Evolutionary conservation across 2,113 vertebrate genomes (phyloP), one percentile per base, ranked within the genome.

Genomic region (Ictalurus furcatus): DNA sequence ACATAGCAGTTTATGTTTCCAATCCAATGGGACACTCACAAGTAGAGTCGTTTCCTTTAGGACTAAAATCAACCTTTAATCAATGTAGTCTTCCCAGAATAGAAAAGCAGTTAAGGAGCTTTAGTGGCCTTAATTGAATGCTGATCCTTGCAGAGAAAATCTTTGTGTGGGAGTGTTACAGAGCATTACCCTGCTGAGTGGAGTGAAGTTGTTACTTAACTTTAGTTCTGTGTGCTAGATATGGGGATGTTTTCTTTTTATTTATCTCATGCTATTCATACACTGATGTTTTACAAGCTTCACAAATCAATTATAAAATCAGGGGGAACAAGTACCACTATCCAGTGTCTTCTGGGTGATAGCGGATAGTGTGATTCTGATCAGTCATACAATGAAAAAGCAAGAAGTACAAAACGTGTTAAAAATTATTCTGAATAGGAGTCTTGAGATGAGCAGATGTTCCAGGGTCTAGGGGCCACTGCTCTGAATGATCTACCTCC

Each of bases 31-130:
- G 30, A 12, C 52, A 83, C 48, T 71, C 63, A 86, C 76, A 34
- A 7, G 61, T 58, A 19, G 23, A n/a, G 6, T 54, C 63, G 28
- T 87, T 87, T 91, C 54, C 19, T 78, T 65, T 21, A 80, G 52
- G 9, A 40, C 67, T 88, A 82, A 76, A n/a, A 48, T 67, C 37
- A 74, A 63, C 44, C 65, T 30, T 78, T 90, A 82, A 73, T 87
- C 79, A 84, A 81, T 89, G 59, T 48, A 81, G 59, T 71, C 84
- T 86, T 90, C 71, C 84, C 61, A 86, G 40, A 90, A 87, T 58
- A 89, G 91, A 92, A 89, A 89, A 88, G 80, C 88, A 73, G 56
- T 88, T 92, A 92, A 92, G 86, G n/a, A 92, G 91, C 86, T 90
- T 92, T 89, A 58, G 79, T 44, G 87, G 88, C 71, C 76, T 87